These are phyloP conservation scores for Oceanodroma tethys DNA, from an alignment of 2,113 vertebrate genomes.

Conservation along the genomic window DNA sequence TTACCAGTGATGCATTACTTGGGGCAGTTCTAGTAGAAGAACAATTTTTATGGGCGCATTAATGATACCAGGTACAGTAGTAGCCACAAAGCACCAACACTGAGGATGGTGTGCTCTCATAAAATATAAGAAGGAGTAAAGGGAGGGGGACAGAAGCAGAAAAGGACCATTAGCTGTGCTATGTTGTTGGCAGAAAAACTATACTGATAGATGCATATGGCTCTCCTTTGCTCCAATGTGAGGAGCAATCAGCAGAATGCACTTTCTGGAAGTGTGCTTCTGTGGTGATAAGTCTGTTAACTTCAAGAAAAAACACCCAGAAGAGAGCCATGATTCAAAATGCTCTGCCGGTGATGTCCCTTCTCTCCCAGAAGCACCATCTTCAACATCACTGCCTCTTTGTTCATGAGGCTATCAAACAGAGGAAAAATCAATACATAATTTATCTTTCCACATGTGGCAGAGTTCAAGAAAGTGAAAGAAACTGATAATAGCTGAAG, in stretches of 20 bases:
- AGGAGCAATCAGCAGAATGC: background rate
- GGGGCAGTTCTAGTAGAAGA: background rate
- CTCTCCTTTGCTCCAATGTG: background rate
- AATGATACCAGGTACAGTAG: background rate
- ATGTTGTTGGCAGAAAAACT: background rate
- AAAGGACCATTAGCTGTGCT: background rate
- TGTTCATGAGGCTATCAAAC: conserved; percentile 23
- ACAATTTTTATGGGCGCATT: conserved; percentile 9
- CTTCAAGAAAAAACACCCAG: background rate
- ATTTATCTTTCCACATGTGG: conserved; percentile 56
- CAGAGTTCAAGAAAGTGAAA: conserved; percentile 13
- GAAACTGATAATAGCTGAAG: background rate
- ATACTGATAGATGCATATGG: background rate
- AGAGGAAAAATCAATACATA: conserved; percentile 68
- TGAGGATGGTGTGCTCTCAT: background rate
- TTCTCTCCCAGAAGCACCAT: background rate
- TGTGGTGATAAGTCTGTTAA: background rate
- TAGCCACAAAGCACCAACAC: background rate
- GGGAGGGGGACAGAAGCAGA: background rate
- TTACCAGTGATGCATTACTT: background rate
- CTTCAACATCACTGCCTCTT: background rate
- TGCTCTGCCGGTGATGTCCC: background rate
- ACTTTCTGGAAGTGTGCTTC: background rate
- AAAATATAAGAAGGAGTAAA: background rate
- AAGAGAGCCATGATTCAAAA: conserved; percentile 9